Evolutionary conservation across 2,888 invertebrate genomes (phyloP).

Genomic region (Epinotia nisella): DNA sequence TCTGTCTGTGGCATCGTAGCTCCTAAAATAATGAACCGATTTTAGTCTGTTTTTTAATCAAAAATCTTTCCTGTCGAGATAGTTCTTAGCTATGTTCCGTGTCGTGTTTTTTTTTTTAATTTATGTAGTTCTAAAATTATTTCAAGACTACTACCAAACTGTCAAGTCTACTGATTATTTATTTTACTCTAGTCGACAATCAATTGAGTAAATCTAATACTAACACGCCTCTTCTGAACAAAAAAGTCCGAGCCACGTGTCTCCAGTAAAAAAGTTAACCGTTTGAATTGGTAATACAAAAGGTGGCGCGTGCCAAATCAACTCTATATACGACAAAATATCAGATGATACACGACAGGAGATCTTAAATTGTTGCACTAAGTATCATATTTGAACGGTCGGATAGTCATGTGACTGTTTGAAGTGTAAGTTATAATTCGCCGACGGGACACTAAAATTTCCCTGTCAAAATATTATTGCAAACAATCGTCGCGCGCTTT

Average conservation of each 20-base stretch:
- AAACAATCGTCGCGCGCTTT: constrained; percentile 76
- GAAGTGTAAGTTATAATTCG: constrained; percentile 59
- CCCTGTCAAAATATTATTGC: constrained; percentile 83
- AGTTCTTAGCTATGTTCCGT: too few species aligned
- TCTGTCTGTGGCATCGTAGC: too few species aligned
- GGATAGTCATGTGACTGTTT: neutral
- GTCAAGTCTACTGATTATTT: neutral
- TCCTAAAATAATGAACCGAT: too few species aligned
- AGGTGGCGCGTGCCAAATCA: constrained; percentile 74
- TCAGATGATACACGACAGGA: neutral
- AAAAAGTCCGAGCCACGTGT: constrained; percentile 64
- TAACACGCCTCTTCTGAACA: constrained; percentile 23
- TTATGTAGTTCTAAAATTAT: neutral
- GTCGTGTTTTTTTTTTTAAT: too few species aligned
- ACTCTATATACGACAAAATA: constrained; percentile 49
- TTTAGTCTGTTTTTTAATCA: too few species aligned
- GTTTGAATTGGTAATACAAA: constrained; percentile 76
- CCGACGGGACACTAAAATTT: constrained; percentile 77
- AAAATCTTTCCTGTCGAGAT: too few species aligned
- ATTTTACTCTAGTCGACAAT: neutral
- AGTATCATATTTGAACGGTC: constrained; percentile 2
- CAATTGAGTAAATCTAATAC: constrained; percentile 16
- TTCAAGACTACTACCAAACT: neutral
- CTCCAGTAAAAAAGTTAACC: constrained; percentile 77
- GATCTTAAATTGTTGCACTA: constrained; percentile 10